Conservation (phyloP, 1,140 invertebrate genomes). For the Rhopalosiphum maidis region DNA sequence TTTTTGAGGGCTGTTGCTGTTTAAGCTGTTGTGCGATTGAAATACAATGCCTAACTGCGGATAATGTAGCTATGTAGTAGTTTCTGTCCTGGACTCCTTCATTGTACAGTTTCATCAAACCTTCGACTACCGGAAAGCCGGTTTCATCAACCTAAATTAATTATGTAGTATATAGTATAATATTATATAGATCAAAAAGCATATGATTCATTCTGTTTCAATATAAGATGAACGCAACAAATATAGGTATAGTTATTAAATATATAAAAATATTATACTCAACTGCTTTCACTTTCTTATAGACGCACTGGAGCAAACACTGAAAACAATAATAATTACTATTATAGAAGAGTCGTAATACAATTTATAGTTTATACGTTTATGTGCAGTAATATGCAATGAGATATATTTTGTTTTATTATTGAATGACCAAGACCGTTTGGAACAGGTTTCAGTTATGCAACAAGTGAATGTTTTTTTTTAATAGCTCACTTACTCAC, state of each 20-base stretch:
- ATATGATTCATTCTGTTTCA: background rate
- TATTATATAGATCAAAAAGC: slow-evolving; percentile 64
- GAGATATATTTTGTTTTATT: background rate
- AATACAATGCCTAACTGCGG: slow-evolving; percentile 72
- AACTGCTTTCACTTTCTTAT: slow-evolving; percentile 71
- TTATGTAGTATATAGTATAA: background rate
- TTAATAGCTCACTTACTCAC: slow-evolving; percentile 3
- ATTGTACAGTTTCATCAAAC: slow-evolving; percentile 72
- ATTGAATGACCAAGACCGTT: slow-evolving; percentile 21
- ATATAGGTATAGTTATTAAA: too few species aligned
- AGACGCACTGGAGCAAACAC: slow-evolving; percentile 73
- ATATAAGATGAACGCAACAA: background rate
- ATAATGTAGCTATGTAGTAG: slow-evolving; percentile 73
- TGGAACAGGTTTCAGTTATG: slow-evolving; percentile 23
- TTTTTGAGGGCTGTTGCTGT: slow-evolving; percentile 57
- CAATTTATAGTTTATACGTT: slow-evolving; percentile 31
- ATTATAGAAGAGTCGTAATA: background rate
- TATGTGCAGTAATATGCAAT: slow-evolving; percentile 8
- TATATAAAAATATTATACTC: slow-evolving; percentile 25
- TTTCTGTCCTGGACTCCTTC: slow-evolving; percentile 74
- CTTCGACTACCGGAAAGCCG: slow-evolving; percentile 73
- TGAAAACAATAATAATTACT: slow-evolving; percentile 63
- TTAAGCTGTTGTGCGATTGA: slow-evolving; percentile 64
- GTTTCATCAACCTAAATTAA: slow-evolving; percentile 63
- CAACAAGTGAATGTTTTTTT: slow-evolving; percentile 45